Evolutionary conservation across 2,888 invertebrate genomes (phyloP).

Genomic region (Nycteola revayana): DNA sequence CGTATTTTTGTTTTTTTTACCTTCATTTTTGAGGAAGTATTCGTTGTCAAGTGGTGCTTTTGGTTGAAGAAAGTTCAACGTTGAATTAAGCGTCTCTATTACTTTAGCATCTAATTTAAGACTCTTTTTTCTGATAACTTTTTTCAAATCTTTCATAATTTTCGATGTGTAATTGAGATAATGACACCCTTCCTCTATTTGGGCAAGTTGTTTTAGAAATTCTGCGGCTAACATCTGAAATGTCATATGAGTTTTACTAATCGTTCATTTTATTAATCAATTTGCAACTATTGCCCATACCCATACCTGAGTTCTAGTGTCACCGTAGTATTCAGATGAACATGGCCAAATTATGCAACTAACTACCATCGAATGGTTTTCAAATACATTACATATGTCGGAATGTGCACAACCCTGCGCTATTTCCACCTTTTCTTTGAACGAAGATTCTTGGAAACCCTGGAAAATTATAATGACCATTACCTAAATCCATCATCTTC

Average conservation of each 20-base stretch:
- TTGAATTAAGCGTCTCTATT: constrained; percentile 46
- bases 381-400: constrained; percentile 68
- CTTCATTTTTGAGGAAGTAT: constrained; percentile 53
- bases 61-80: constrained; percentile 50
- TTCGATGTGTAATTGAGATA: constrained; percentile 66
- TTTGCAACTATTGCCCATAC: too few relatives aligned
- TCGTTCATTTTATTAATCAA: too few relatives aligned
- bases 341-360: constrained; percentile 59
- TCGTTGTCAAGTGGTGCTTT: too few relatives aligned
- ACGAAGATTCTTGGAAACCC: constrained; percentile 51
- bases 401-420: constrained; percentile 58
- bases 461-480: constrained; percentile 23
- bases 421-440: constrained; percentile 58
- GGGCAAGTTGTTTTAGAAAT: constrained; percentile 53
- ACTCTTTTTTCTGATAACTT: constrained; percentile 50
- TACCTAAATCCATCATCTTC: too few relatives aligned
- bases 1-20: too few relatives aligned
- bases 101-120: constrained; percentile 44
- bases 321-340: constrained; percentile 46
- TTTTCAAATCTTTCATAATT: constrained; percentile 61
- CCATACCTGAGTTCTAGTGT: constrained; percentile 50
- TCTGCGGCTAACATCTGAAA: constrained; percentile 55
- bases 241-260: too few relatives aligned
- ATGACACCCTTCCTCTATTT: constrained; percentile 62
- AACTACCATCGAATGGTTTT: constrained; percentile 53